Conservation (phyloP, 2,113 vertebrate genomes). For the Hydrochoerus hydrochaeris region DNA sequence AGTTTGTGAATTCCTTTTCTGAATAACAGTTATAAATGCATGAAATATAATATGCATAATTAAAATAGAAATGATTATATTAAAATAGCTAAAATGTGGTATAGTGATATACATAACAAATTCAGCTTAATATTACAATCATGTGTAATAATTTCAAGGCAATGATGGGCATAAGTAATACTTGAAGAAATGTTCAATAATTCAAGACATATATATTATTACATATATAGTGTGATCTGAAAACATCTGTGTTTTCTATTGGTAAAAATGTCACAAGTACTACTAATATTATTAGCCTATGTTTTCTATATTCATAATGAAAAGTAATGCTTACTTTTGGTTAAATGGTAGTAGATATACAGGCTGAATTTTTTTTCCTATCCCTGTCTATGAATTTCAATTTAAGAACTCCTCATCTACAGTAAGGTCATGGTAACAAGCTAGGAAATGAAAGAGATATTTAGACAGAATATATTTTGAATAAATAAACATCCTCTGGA, state of each 20-base stretch:
- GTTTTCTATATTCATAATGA: slow-evolving; percentile 1
- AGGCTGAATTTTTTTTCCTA: not conserved
- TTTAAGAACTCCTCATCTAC: slow-evolving; percentile 5
- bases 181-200: not conserved
- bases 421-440: slow-evolving; percentile 34
- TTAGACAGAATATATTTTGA: slow-evolving; percentile 73
- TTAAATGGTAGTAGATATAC: not conserved
- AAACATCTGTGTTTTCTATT: slow-evolving; percentile 35
- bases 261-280: slow-evolving; percentile 24
- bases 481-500: slow-evolving; percentile 79
- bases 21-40: slow-evolving; percentile 8
- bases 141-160: not conserved
- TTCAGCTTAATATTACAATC: not conserved
- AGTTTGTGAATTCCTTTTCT: not conserved
- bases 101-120: not conserved
- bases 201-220: not conserved
- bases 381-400: not conserved
- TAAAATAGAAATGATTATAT: not conserved
- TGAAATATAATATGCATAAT: not conserved
- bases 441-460: slow-evolving; percentile 64
- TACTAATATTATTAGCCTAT: not conserved
- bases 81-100: slow-evolving; percentile 21
- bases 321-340: slow-evolving; percentile 11
- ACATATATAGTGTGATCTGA: not conserved
- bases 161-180: not conserved